These are phyloP conservation scores for Amphipoea oculea DNA, from an alignment of 2,888 invertebrate genomes.

Conservation along the genomic window DNA sequence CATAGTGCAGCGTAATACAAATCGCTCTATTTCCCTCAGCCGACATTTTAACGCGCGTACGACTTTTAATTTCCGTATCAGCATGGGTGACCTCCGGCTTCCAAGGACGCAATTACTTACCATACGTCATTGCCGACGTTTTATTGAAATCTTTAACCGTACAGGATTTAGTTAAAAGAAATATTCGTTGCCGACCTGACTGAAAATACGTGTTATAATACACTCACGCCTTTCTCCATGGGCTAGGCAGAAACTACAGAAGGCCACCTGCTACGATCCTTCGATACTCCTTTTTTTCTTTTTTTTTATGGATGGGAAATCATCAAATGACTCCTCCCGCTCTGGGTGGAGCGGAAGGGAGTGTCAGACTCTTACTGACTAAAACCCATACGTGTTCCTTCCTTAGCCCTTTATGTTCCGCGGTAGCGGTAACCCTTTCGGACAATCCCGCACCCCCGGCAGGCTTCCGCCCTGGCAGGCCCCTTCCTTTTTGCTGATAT, in stretches of 20 bases:
- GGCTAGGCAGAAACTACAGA: background rate
- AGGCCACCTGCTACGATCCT: too few species aligned
- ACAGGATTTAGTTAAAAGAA: background rate
- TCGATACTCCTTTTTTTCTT: too few species aligned
- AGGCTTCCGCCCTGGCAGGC: too few species aligned
- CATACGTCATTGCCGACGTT: slow-evolving; percentile 22
- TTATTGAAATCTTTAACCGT: slow-evolving; percentile 11
- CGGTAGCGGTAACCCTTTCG: too few species aligned
- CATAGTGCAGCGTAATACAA: slow-evolving; percentile 33
- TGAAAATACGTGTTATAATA: background rate
- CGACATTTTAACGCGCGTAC: slow-evolving; percentile 41
- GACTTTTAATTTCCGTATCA: slow-evolving; percentile 62
- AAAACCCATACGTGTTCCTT: too few species aligned
- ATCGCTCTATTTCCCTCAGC: slow-evolving; percentile 45
- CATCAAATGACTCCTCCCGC: too few species aligned
- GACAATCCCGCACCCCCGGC: too few species aligned
- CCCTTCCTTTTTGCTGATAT: too few species aligned
- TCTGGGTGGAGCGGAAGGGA: too few species aligned
- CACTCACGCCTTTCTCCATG: background rate
- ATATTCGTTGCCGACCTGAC: background rate
- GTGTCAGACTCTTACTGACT: too few species aligned
- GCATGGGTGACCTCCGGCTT: slow-evolving; percentile 40
- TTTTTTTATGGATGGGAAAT: too few species aligned
- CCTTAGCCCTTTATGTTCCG: too few species aligned
- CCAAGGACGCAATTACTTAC: slow-evolving; percentile 41